Percentiles rank a stretch among this genome's conserved stretches.
Conservation (phyloP, 92 coral and sea anemone species). For the Paramuricea clavata region DNA sequence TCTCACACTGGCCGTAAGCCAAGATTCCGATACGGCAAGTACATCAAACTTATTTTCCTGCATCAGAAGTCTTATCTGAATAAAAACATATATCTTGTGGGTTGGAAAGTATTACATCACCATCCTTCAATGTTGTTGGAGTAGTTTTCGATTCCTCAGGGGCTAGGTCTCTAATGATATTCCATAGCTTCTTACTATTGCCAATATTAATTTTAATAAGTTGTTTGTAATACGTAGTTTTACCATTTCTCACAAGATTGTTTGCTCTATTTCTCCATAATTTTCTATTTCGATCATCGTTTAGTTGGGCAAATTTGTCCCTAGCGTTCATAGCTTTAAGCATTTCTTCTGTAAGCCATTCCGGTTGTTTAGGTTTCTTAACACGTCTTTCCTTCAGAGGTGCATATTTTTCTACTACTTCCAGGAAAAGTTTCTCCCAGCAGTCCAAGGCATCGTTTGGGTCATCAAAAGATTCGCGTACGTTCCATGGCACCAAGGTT, state of each 20-base stretch:
- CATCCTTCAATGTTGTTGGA: slow-evolving; percentile 29
- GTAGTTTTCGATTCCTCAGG: slow-evolving; percentile 19
- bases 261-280: slow-evolving; percentile 31
- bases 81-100: slow-evolving; percentile 41
- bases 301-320: slow-evolving; percentile 38
- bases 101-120: slow-evolving; percentile 32
- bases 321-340: slow-evolving; percentile 27
- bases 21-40: too few species aligned
- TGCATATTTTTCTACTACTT: slow-evolving; percentile 66
- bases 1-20: too few species aligned
- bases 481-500: slow-evolving; percentile 25
- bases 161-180: slow-evolving; percentile 38
- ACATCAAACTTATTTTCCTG: too few species aligned
- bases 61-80: too few species aligned
- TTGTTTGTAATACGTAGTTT: slow-evolving; percentile 30
- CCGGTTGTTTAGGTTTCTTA: slow-evolving; percentile 39
- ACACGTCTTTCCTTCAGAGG: slow-evolving; percentile 51
- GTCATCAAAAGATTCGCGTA: slow-evolving; percentile 29
- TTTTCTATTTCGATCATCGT: slow-evolving; percentile 29
- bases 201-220: slow-evolving; percentile 36
- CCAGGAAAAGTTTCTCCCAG: slow-evolving; percentile 45
- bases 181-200: slow-evolving; percentile 31
- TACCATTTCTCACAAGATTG: slow-evolving; percentile 34
- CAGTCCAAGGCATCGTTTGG: slow-evolving; percentile 32
- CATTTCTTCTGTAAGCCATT: slow-evolving; percentile 44